Conservation (phyloP, 2,888 invertebrate species). For the Choreutis nemorana region DNA sequence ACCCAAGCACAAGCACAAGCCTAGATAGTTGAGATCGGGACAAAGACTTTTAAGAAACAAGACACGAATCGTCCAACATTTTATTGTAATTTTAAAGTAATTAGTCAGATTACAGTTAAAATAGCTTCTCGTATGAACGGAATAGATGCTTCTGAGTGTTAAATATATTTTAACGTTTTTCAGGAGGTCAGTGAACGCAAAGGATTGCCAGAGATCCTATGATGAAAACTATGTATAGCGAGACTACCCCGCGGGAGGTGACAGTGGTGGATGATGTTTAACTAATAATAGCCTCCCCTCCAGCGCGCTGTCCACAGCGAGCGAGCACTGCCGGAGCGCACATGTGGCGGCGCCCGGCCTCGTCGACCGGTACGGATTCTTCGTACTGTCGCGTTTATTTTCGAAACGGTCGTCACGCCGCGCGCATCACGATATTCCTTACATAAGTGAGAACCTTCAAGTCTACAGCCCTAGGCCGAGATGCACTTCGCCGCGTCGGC, state of each 20-base stretch:
- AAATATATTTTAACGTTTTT: not conserved
- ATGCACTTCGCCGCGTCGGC: slow-evolving; percentile 29
- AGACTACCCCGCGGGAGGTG: slow-evolving; percentile 64
- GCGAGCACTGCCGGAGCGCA: slow-evolving; percentile 51
- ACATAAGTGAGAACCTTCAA: slow-evolving; percentile 43
- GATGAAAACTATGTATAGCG: slow-evolving; percentile 60
- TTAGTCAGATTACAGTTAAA: no score
- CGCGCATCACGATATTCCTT: slow-evolving; percentile 52
- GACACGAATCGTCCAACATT: not conserved
- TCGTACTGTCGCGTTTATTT: slow-evolving; percentile 56
- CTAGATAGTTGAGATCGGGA: not conserved
- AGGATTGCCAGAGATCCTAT: slow-evolving; percentile 57
- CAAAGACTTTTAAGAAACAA: not conserved
- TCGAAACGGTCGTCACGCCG: slow-evolving; percentile 59
- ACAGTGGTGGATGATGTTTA: slow-evolving; percentile 62
- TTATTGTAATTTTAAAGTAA: not conserved
- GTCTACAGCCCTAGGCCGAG: slow-evolving; percentile 25
- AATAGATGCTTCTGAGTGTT: not conserved
- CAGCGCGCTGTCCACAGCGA: slow-evolving; percentile 47
- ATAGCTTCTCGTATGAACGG: no score
- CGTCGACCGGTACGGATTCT: no score
- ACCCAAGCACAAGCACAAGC: not conserved
- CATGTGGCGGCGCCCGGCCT: slow-evolving; percentile 52
- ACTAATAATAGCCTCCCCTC: slow-evolving; percentile 66
- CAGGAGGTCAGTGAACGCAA: slow-evolving; percentile 54